These are phyloP conservation scores for Pelecanoides urinatrix DNA, from an alignment of 2,113 vertebrate species.

Conservation along the genomic window DNA sequence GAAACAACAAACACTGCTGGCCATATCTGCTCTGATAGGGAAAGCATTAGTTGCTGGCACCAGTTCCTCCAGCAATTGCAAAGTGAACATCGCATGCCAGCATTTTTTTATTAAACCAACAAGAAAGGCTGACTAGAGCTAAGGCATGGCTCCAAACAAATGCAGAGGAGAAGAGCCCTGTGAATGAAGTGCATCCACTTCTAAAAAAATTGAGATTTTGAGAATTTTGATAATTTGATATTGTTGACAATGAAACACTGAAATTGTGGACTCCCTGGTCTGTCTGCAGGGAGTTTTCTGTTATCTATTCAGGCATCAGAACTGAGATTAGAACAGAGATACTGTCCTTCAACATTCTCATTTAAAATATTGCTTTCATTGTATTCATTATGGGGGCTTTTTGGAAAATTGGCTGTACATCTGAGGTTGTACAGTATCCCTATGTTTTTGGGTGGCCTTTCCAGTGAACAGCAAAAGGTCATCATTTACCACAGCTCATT, in stretches of 20 bases:
- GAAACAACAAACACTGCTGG: conserved; percentile 38
- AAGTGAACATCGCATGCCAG: conserved; percentile 8
- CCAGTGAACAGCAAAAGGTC: not conserved
- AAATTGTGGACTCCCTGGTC: not conserved
- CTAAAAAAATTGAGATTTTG: not conserved
- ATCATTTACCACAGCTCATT: not conserved
- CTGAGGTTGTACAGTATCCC: not conserved
- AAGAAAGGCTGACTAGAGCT: not conserved
- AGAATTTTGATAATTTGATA: not conserved
- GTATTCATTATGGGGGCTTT: not conserved
- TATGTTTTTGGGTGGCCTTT: not conserved
- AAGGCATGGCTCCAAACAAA: not conserved
- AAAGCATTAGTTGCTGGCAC: conserved; percentile 36
- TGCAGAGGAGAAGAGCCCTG: not conserved
- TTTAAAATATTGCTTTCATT: not conserved
- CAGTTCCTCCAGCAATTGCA: not conserved
- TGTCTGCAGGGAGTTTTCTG: not conserved
- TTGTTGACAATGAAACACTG: not conserved
- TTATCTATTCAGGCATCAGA: not conserved
- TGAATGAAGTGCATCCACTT: not conserved
- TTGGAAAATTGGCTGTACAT: not conserved
- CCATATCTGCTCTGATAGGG: conserved; percentile 34
- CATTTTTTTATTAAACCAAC: not conserved
- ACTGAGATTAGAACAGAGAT: not conserved
- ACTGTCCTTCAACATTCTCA: not conserved